Evolutionary conservation across 1,140 invertebrate genomes (phyloP).

Genomic region (Drosophila rhopaloa): DNA sequence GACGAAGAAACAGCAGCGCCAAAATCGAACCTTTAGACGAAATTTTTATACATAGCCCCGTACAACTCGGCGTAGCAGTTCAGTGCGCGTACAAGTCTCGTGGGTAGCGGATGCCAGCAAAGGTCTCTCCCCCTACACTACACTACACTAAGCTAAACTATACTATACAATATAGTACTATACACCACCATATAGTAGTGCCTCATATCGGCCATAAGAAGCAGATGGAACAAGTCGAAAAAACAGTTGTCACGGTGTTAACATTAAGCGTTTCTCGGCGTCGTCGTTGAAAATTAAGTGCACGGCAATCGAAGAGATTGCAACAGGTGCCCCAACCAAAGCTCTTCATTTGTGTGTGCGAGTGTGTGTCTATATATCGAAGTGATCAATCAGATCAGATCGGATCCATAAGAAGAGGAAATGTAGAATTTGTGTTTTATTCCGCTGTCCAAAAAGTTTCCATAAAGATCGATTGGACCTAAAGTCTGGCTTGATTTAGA

Average conservation of each 20-base stretch:
- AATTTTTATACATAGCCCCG: slow-evolving; percentile 83
- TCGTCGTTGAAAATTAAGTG: slow-evolving; percentile 70
- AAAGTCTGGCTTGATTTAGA: too few species aligned
- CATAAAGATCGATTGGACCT: too few species aligned
- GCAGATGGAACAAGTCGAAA: slow-evolving; percentile 34
- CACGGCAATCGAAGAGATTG: slow-evolving; percentile 68
- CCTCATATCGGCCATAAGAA: slow-evolving; percentile 39
- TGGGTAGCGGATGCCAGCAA: slow-evolving; percentile 83
- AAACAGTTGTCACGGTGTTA: slow-evolving; percentile 76
- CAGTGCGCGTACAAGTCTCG: slow-evolving; percentile 84
- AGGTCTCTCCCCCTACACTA: slow-evolving; percentile 61
- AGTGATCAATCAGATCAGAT: slow-evolving; percentile 41
- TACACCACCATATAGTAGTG: slow-evolving; percentile 13
- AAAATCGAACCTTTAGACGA: slow-evolving; percentile 64
- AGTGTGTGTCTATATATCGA: slow-evolving; percentile 25
- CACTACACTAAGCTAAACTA: slow-evolving; percentile 1
- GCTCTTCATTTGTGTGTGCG: slow-evolving; percentile 26
- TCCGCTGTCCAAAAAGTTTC: too few species aligned
- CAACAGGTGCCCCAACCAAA: slow-evolving; percentile 59
- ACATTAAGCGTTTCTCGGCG: slow-evolving; percentile 53
- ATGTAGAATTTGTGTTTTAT: slow-evolving; percentile 2
- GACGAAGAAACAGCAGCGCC: slow-evolving; percentile 41
- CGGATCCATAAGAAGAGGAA: not conserved
- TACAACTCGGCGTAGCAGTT: slow-evolving; percentile 69
- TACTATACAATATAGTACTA: too few species aligned